Conservation (phyloP, 2,113 vertebrate genomes). For the Petrocephalus zakoni region DNA sequence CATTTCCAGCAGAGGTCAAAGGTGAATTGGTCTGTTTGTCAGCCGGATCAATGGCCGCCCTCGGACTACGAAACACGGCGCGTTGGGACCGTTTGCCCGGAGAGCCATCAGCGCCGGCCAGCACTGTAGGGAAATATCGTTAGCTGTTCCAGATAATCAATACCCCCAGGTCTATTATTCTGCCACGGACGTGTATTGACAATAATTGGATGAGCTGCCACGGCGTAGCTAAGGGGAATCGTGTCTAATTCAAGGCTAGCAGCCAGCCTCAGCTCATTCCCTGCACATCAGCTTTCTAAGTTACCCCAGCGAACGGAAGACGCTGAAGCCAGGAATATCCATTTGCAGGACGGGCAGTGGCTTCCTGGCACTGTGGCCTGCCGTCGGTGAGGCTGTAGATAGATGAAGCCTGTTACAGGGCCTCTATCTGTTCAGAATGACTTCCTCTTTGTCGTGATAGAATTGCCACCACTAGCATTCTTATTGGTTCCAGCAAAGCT, state of each 20-base stretch:
- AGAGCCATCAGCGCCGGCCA: conserved; percentile 62
- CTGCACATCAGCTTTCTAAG: conserved; percentile 46
- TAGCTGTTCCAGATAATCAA: conserved; percentile 72
- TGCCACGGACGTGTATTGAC: conserved; percentile 61
- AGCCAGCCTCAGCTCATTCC: conserved; percentile 40
- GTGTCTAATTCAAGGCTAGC: conserved; percentile 63
- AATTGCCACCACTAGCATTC: not conserved
- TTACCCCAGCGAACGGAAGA: conserved; percentile 52
- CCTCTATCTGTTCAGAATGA: not conserved
- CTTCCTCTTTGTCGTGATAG: not conserved
- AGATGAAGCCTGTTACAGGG: not conserved
- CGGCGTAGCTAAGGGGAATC: conserved; percentile 75
- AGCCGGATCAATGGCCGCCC: conserved; percentile 69
- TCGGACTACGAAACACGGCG: conserved; percentile 72
- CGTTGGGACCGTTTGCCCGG: conserved; percentile 55
- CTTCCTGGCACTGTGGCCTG: not conserved
- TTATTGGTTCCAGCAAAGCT: not conserved
- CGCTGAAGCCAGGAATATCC: conserved; percentile 39
- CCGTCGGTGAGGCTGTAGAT: not conserved
- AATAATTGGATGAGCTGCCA: conserved; percentile 64
- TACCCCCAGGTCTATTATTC: conserved; percentile 72
- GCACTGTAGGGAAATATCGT: conserved; percentile 70
- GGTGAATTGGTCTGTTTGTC: conserved; percentile 53
- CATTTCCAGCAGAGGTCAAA: conserved; percentile 66
- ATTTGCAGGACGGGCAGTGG: not conserved